These are phyloP conservation scores for Apodemia zela DNA, from an alignment of 2,888 invertebrate species.

Conservation along the genomic window DNA sequence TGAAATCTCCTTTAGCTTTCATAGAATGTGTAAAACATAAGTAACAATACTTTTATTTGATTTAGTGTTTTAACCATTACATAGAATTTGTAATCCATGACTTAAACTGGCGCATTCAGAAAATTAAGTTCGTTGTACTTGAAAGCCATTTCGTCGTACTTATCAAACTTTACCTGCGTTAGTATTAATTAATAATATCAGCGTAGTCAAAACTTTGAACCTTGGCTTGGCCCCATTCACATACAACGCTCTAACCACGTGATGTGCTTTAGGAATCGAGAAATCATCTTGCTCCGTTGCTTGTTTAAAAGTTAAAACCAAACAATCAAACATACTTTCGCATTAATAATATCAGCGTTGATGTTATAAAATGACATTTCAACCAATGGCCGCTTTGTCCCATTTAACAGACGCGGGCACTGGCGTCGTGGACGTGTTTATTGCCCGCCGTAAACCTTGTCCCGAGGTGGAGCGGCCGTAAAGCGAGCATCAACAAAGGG, in stretches of 20 bases:
- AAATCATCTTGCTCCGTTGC: no score
- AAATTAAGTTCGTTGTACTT: no score
- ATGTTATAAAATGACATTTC: conserved; percentile 3
- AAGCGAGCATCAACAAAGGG: conserved; percentile 75
- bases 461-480: conserved; percentile 57
- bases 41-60: no score
- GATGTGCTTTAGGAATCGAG: not conserved
- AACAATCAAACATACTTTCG: no score
- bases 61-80: no score
- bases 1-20: no score
- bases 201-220: no score
- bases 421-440: conserved; percentile 43
- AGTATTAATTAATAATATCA: not conserved
- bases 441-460: conserved; percentile 52
- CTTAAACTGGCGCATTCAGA: no score
- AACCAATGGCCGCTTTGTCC: not conserved
- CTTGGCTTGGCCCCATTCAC: not conserved
- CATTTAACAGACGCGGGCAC: conserved; percentile 28
- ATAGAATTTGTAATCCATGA: no score
- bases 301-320: no score
- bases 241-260: not conserved
- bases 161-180: not conserved
- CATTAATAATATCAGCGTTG: not conserved
- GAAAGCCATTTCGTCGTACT: no score
- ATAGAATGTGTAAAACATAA: no score